Evolutionary conservation across 1,140 invertebrate species (phyloP), one percentile per base, ranked within the genome.

Genomic region (Armadillidium nasatum): DNA sequence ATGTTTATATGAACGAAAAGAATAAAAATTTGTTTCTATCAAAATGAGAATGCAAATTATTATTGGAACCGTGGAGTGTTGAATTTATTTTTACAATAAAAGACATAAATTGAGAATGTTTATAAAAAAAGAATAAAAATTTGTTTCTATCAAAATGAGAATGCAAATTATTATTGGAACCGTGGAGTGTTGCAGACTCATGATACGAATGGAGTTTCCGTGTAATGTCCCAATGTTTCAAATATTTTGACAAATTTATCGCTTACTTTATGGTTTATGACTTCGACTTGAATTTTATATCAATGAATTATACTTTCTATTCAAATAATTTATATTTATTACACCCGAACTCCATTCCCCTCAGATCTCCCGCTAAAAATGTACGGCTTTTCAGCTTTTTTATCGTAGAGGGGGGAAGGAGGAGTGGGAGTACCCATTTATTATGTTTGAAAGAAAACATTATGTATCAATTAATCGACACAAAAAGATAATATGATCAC

Each of bases 301-400:
- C 46, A 50, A 50, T 50, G 46, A 50, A 50, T 50, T 50, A 50
- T 50, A 50, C 46, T 50, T 50, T 60, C 50, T 60, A 60, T 60
- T 60, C 19, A 60, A 60, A 60, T 60, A 60, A 4, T 60, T 60
- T 60, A 60, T 60, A 4, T 60, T 7, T 60, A 60, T 60, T 60
- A 60, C 50, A 13, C 19, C 19, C 11, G 50, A 19, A 4, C 11
- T 15, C 11, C 50, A 15, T 60, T 60, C 50, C 33, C 33, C 33
- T 33, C 33, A 33, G 1, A 33, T 33, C 33, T 33, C 33, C 33
- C 33, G 33, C 33, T 33, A 33, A 33, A 33, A 33, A 33, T 3
- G 33, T 33, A 33, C 33, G 6, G 6, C 33, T 33, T 33, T 33
- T 6, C 33, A 33, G 33, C 33, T 33, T 6, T 33, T 33, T 33